A percentile compares a stretch with the other conserved stretches of the same genome.
These are phyloP conservation scores for Enteromius mattozi DNA, from an alignment of 2,797 vertebrate genomes.

Conservation along the genomic window DNA sequence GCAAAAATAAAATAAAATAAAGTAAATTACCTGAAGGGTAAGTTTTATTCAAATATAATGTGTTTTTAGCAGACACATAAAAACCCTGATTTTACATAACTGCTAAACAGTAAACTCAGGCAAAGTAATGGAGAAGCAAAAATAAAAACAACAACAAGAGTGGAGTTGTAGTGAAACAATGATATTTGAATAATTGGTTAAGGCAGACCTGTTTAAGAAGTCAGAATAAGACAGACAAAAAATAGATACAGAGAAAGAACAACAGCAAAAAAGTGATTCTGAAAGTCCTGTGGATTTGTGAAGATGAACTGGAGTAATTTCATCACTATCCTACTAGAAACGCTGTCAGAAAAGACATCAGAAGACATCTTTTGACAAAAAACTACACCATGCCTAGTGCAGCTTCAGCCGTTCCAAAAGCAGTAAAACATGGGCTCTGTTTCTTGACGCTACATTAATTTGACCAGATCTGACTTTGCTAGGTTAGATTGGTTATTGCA, in stretches of 20 bases:
- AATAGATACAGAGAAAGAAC: neutral
- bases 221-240: neutral
- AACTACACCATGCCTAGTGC: neutral
- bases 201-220: neutral
- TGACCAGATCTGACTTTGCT: constrained; percentile 13
- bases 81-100: neutral
- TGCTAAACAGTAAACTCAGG: neutral
- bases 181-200: neutral
- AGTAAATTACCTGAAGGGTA: too few species aligned
- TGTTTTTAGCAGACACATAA: neutral
- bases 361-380: constrained; percentile 19
- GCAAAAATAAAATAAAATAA: too few species aligned
- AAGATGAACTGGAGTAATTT: constrained; percentile 48
- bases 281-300: constrained; percentile 33
- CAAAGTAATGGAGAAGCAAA: neutral
- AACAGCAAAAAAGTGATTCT: neutral
- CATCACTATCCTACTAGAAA: constrained; percentile 32
- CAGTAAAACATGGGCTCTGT: neutral
- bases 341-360: constrained; percentile 38
- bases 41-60: too few species aligned
- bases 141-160: neutral
- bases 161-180: neutral
- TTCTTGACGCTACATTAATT: constrained; percentile 7
- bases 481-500: constrained; percentile 8
- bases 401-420: constrained; percentile 6